Evolutionary conservation across 2,888 invertebrate species (phyloP).

Genomic region (Blastobasis adustella): DNA sequence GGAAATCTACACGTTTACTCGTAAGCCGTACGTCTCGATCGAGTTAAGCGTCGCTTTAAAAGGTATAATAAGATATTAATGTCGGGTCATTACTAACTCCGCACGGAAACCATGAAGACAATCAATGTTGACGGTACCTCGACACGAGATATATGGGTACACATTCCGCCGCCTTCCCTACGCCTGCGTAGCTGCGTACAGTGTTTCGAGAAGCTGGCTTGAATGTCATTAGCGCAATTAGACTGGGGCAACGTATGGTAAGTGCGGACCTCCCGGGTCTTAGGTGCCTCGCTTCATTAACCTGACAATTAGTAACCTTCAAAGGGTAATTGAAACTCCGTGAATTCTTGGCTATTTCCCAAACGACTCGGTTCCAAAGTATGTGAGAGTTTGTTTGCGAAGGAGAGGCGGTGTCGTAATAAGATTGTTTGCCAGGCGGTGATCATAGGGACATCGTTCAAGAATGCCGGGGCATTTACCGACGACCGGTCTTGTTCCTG

Average conservation of each 20-base stretch:
- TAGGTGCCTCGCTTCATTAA: slow-evolving; percentile 21
- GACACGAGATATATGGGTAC: slow-evolving; percentile 29
- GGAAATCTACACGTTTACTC: slow-evolving; percentile 30
- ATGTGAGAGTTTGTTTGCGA: background rate
- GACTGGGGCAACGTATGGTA: slow-evolving; percentile 21
- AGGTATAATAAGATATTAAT: slow-evolving; percentile 30
- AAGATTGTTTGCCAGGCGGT: slow-evolving; percentile 14
- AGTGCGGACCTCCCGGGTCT: slow-evolving; percentile 22
- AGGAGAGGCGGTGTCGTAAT: slow-evolving; percentile 7
- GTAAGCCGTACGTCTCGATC: slow-evolving; percentile 23
- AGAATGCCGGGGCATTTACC: slow-evolving; percentile 19
- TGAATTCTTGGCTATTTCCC: background rate
- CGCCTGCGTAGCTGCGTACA: too few relatives aligned
- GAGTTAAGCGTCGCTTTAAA: slow-evolving; percentile 27
- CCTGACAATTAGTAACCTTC: slow-evolving; percentile 29
- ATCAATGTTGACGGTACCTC: slow-evolving; percentile 17
- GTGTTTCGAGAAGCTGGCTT: slow-evolving; percentile 9
- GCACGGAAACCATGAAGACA: slow-evolving; percentile 14
- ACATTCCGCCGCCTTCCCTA: background rate
- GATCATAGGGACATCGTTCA: slow-evolving; percentile 17
- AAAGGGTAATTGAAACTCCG: slow-evolving; percentile 13
- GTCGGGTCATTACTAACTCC: slow-evolving; percentile 25
- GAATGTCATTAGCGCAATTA: slow-evolving; percentile 42
- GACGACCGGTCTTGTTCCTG: slow-evolving; percentile 18
- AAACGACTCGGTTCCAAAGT: slow-evolving; percentile 3